These are phyloP conservation scores for Drosophila nigricruria DNA, from an alignment of 2,888 invertebrate species.

Conservation along the genomic window DNA sequence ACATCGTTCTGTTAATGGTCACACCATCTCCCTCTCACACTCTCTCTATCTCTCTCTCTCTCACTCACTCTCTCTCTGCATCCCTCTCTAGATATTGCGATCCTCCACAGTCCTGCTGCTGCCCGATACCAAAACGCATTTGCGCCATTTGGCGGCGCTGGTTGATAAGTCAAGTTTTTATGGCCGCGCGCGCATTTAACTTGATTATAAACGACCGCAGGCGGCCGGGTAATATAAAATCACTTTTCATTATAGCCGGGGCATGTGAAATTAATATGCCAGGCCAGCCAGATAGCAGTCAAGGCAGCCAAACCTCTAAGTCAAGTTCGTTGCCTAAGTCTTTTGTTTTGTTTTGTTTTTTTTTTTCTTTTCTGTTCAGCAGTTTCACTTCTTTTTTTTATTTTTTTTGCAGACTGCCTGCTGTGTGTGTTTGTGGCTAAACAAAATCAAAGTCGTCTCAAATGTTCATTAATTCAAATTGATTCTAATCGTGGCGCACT, in stretches of 20 bases:
- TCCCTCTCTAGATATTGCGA: constrained; percentile 36
- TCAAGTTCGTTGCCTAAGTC: constrained; percentile 79
- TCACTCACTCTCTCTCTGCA: constrained; percentile 2
- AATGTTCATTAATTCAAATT: constrained; percentile 78
- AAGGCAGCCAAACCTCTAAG: constrained; percentile 53
- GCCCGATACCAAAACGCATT: constrained; percentile 51
- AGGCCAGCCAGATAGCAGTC: constrained; percentile 17
- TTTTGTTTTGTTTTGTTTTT: constrained; percentile 65
- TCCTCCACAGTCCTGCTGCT: constrained; percentile 21
- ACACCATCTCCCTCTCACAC: constrained; percentile 7
- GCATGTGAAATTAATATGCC: constrained; percentile 76
- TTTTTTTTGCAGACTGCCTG: constrained; percentile 40
- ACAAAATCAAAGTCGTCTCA: constrained; percentile 70
- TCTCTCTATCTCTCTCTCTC: background rate
- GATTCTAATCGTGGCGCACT: constrained; percentile 75
- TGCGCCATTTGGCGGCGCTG: constrained; percentile 69
- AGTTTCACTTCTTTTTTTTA: constrained; percentile 6
- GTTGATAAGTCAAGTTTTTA: constrained; percentile 76
- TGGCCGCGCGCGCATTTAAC: constrained; percentile 74
- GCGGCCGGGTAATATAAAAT: constrained; percentile 75
- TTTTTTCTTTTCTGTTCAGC: constrained; percentile 4
- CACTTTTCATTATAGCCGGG: constrained; percentile 71
- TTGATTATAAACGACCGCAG: constrained; percentile 80
- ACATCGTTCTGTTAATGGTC: constrained; percentile 78
- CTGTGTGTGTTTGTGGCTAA: constrained; percentile 67